Percentiles rank a stretch among this genome's conserved stretches.
phyloP scores from a whole-genome alignment of 2,113 vertebrate genomes.

The Ptychochromis oligacanthus region DNA sequence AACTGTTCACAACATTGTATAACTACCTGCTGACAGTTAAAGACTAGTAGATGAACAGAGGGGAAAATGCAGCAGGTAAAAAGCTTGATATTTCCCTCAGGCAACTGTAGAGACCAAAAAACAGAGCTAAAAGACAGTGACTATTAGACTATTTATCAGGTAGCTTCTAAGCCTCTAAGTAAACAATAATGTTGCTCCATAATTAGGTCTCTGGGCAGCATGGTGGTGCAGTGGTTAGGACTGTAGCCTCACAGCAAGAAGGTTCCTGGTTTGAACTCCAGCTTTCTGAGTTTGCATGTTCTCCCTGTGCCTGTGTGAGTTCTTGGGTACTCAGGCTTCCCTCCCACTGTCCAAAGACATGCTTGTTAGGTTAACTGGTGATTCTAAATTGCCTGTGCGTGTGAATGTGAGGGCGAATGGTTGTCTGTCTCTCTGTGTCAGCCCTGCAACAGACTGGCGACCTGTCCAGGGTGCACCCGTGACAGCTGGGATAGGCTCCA shows the following conservation, averaged over 20 bases:
- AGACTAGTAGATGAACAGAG: not conserved
- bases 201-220: not conserved
- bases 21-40: not conserved
- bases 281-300: not conserved
- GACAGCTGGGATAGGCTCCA: not conserved
- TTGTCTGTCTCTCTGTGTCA: not conserved
- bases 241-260: not conserved
- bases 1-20: not conserved
- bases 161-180: not conserved
- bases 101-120: not conserved
- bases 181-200: not conserved
- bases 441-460: not conserved
- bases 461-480: not conserved
- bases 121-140: too few relatives aligned
- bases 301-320: not conserved
- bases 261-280: not conserved
- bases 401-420: not conserved
- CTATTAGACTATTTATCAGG: not conserved
- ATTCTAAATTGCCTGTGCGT: not conserved
- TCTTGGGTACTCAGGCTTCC: not conserved
- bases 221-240: not conserved
- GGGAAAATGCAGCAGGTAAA: not conserved
- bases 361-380: not conserved
- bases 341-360: not conserved
- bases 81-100: not conserved